Conservation (phyloP, 2,888 invertebrate genomes). For the Philaethria dido region DNA sequence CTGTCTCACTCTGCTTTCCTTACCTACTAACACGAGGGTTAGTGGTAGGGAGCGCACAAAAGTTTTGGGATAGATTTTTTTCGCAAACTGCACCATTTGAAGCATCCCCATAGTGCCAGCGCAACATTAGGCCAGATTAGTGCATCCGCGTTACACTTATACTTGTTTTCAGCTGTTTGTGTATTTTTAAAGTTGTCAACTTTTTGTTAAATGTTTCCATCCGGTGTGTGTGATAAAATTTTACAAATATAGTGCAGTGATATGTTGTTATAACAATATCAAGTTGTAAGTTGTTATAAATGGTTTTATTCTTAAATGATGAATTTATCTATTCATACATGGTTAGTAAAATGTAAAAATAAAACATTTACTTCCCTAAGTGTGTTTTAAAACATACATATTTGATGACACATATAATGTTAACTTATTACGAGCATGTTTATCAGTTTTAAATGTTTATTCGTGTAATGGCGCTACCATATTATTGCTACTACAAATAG, state of each 20-base stretch:
- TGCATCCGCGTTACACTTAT: slow-evolving; percentile 24
- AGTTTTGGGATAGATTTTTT: slow-evolving; percentile 79
- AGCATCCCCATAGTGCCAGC: slow-evolving; percentile 56
- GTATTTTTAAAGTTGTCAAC: slow-evolving; percentile 30
- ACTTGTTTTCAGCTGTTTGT: slow-evolving; percentile 20
- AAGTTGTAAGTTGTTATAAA: slow-evolving; percentile 30
- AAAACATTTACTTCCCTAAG: neutral
- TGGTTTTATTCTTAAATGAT: neutral
- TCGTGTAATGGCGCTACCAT: slow-evolving; percentile 9
- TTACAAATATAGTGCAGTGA: slow-evolving; percentile 21
- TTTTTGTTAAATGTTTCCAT: slow-evolving; percentile 41
- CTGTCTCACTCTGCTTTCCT: slow-evolving; percentile 61
- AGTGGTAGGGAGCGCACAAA: slow-evolving; percentile 76
- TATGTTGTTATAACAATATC: slow-evolving; percentile 26
- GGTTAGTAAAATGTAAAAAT: neutral
- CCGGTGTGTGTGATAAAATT: slow-evolving; percentile 38
- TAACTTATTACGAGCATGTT: neutral
- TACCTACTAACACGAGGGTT: slow-evolving; percentile 74
- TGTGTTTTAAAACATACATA: neutral
- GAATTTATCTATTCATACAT: neutral
- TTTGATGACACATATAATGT: neutral
- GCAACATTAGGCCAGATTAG: slow-evolving; percentile 53
- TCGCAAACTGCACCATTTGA: slow-evolving; percentile 77
- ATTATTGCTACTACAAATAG: slow-evolving; percentile 23
- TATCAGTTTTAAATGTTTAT: slow-evolving; percentile 20